Evolutionary conservation across 2,113 vertebrate species (phyloP).

Genomic region (Rhinopomastus cyanomelas): DNA sequence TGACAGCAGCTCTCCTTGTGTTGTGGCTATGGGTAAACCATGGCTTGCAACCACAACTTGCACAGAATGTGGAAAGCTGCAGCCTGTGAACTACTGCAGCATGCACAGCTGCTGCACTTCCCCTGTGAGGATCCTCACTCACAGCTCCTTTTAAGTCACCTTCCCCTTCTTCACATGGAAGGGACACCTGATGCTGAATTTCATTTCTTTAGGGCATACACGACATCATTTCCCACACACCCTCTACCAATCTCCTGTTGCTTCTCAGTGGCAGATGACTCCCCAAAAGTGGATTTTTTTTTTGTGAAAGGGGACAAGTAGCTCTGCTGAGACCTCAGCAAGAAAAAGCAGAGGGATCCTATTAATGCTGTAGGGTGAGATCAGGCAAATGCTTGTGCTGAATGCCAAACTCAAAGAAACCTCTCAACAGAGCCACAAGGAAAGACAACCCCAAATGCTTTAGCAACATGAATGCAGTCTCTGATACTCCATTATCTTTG

Average conservation of each 20-base stretch:
- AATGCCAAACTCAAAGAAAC: not conserved
- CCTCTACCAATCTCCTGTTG: not conserved
- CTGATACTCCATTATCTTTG: slow-evolving; percentile 13
- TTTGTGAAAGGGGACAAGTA: not conserved
- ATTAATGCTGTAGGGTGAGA: not conserved
- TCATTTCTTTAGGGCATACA: not conserved
- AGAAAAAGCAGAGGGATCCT: not conserved
- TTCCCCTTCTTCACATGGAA: not conserved
- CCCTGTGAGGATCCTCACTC: not conserved
- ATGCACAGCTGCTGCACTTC: not conserved
- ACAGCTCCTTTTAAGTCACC: not conserved
- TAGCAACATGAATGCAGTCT: not conserved
- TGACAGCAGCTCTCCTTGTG: not conserved
- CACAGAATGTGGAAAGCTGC: not conserved
- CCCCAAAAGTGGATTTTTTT: not conserved
- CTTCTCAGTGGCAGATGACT: not conserved
- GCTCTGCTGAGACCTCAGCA: not conserved
- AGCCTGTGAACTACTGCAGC: rapidly evolving
- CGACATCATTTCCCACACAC: not conserved
- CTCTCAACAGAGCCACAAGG: not conserved
- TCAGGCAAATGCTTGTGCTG: not conserved
- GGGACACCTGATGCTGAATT: not conserved
- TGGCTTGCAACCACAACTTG: not conserved
- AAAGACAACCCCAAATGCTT: not conserved
- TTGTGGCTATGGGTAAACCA: not conserved